Evolutionary conservation across 2,888 invertebrate species (phyloP), one percentile per base, ranked within the genome.

Genomic region (Drosophila putrida): DNA sequence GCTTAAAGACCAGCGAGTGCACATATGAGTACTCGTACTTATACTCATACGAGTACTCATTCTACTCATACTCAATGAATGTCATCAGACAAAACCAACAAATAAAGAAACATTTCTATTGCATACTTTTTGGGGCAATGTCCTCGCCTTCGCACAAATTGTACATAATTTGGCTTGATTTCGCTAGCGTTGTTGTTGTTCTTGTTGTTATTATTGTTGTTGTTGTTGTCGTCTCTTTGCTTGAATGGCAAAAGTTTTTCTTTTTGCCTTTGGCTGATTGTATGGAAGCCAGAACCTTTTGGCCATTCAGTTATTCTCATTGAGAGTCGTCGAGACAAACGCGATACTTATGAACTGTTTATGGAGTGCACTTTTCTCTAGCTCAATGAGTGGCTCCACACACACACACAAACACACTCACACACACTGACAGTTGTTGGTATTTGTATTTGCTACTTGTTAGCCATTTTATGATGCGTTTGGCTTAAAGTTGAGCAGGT

Each of bases 41-140:
- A 4, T 8, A 44, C 27, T 27, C n/a, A 11, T 28, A 28, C 28
- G 5, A 28, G 6, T 6, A 36, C n/a, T 36, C 35, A 8, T 1
- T 11, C 35, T 36, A 38, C 15, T 15, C 15, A 11, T 53, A 72
- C 79, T 79, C 79, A 88, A 89, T 88, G 82, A 88, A 81, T 85
- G 79, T 76, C 88, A 77, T 67, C 72, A 75, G 54, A 69, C 75
- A 10, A n/a, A 31, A 58, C 31, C 46, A 15, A 51, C 31, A 35
- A 25, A 36, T 25, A 38, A 71, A 76, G 75, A 75, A 36, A 41
- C 54, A 75, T 77, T 81, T 71, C 67, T 36, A 76, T 78, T 86
- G 89, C 86, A 82, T 88, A 76, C 81, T 81, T 89, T 89, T 87
- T 82, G 78, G 87, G 79, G 87, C 88, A 88, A 90, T 82, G 88